phyloP scores from a whole-genome alignment of 2,113 vertebrate species.

The Mormyrus lacerda region DNA sequence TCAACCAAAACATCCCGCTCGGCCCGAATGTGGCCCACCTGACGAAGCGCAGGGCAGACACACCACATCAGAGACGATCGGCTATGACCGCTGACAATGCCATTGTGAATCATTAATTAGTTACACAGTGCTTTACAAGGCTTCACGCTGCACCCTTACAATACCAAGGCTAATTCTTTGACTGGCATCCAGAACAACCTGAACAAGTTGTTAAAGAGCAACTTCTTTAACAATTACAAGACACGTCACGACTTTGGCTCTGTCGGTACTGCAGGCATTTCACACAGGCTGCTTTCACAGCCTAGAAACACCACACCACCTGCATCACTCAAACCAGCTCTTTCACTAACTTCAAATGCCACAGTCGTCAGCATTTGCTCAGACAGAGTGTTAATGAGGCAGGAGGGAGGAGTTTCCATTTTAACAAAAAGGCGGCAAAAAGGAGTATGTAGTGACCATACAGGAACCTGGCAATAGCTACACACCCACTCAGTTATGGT shows the following conservation, averaged over 20 bases:
- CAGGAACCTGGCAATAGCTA: neutral
- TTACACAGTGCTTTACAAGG: neutral
- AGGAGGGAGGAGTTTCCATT: neutral
- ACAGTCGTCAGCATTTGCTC: neutral
- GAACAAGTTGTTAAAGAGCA: neutral
- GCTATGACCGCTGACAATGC: neutral
- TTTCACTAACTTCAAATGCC: neutral
- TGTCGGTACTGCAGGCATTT: neutral
- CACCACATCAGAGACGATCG: neutral
- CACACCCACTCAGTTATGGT: neutral
- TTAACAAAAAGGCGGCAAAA: neutral
- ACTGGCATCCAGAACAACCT: neutral
- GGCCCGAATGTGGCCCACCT: conserved; percentile 96
- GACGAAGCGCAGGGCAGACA: neutral
- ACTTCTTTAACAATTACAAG: neutral
- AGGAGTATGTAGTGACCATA: neutral
- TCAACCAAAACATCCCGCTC: conserved; percentile 96
- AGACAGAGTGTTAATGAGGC: neutral
- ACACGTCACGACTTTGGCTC: neutral
- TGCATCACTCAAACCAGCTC: neutral
- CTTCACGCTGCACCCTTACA: neutral
- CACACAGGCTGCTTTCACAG: neutral
- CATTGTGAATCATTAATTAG: neutral
- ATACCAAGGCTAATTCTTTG: neutral
- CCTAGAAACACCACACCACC: neutral